Evolutionary conservation across 2,888 invertebrate species (phyloP).

Genomic region (Epistrophe grossulariae): DNA sequence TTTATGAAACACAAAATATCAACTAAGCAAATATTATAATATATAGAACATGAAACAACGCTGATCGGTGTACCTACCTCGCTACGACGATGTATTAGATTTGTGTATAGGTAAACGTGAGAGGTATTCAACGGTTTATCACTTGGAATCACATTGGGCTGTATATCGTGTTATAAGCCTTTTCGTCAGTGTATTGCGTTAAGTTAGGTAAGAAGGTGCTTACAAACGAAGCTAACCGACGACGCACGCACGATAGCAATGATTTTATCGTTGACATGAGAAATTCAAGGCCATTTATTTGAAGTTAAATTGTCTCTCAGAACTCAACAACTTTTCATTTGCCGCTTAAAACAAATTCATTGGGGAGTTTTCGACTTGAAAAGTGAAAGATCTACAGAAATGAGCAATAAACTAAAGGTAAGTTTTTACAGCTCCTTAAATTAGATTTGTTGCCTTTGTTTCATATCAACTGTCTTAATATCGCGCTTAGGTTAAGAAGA

Average conservation of each 20-base stretch:
- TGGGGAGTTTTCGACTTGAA: not conserved
- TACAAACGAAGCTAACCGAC: not conserved
- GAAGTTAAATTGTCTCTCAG: not conserved
- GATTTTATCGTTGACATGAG: slow-evolving; percentile 38
- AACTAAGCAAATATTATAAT: slow-evolving; percentile 39
- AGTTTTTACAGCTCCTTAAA: not conserved
- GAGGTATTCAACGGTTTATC: slow-evolving; percentile 29
- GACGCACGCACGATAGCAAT: slow-evolving; percentile 7
- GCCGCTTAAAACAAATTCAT: not conserved
- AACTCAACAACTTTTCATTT: not conserved
- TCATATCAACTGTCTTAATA: not conserved
- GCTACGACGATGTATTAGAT: not conserved
- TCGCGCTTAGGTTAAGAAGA: slow-evolving; percentile 77
- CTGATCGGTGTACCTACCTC: not conserved
- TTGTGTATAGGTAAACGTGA: slow-evolving; percentile 4
- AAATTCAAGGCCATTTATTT: slow-evolving; percentile 53
- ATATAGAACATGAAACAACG: slow-evolving; percentile 26
- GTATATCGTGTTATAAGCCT: slow-evolving; percentile 49
- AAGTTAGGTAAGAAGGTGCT: slow-evolving; percentile 47
- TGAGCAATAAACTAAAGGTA: slow-evolving; percentile 21
- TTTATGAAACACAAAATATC: slow-evolving; percentile 33
- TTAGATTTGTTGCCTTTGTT: not conserved
- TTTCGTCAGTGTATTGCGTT: slow-evolving; percentile 55
- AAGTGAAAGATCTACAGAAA: slow-evolving; percentile 5
- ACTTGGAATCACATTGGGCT: slow-evolving; percentile 15